phyloP scores from a whole-genome alignment of 2,888 invertebrate genomes.

The Coenonympha arcania region DNA sequence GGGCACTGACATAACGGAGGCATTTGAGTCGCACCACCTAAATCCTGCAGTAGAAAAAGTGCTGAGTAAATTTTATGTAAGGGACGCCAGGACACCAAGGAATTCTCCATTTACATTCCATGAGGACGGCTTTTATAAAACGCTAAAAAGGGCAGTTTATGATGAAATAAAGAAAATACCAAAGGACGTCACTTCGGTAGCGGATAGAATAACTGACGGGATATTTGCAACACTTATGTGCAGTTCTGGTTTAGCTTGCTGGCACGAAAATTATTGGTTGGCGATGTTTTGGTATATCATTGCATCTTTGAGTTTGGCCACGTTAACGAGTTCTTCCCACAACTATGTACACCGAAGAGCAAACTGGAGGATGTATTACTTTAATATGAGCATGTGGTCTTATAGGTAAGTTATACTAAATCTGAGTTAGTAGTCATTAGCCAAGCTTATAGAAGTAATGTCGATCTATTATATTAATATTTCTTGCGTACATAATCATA shows the following conservation, averaged over 20 bases:
- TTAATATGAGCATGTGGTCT: slow-evolving; percentile 79
- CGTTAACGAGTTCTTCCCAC: slow-evolving; percentile 78
- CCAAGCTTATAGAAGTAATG: too few species aligned
- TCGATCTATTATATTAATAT: too few species aligned
- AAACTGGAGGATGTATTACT: slow-evolving; percentile 85
- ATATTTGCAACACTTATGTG: slow-evolving; percentile 48
- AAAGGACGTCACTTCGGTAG: slow-evolving; percentile 43
- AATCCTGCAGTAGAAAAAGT: slow-evolving; percentile 71
- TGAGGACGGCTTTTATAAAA: slow-evolving; percentile 82
- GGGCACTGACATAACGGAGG: slow-evolving; percentile 78
- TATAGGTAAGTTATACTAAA: slow-evolving; percentile 64
- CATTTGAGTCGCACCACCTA: slow-evolving; percentile 75
- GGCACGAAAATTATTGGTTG: slow-evolving; percentile 37
- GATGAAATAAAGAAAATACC: slow-evolving; percentile 72
- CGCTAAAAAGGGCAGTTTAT: slow-evolving; percentile 75
- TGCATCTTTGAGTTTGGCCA: slow-evolving; percentile 74
- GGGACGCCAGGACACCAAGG: slow-evolving; percentile 76
- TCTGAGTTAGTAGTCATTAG: too few species aligned
- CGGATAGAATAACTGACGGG: slow-evolving; percentile 52
- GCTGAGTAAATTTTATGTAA: slow-evolving; percentile 78
- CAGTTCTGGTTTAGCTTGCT: slow-evolving; percentile 40
- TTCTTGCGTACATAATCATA: too few species aligned
- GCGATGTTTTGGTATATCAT: slow-evolving; percentile 49
- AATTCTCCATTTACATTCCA: slow-evolving; percentile 83
- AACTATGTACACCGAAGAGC: slow-evolving; percentile 85